These are phyloP conservation scores for Aphelenchoides fujianensis DNA, from an alignment of 1,140 invertebrate species.

Conservation along the genomic window DNA sequence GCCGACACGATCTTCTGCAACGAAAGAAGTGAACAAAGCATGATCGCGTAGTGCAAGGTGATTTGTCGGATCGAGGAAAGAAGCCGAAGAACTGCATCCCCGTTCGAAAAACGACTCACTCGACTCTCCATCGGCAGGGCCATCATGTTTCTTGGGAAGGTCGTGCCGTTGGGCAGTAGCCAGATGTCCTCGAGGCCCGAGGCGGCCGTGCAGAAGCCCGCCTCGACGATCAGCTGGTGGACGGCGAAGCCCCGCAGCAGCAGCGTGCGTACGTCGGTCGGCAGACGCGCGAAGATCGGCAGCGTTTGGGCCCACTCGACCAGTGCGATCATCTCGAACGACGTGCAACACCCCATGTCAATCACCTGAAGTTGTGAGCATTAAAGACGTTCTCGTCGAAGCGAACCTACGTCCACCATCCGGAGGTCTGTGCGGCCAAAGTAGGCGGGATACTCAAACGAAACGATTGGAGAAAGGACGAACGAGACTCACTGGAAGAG, in stretches of 20 bases:
- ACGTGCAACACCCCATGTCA: slow-evolving; percentile 3
- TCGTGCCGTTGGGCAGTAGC: slow-evolving; percentile 28
- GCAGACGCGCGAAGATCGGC: slow-evolving; percentile 14
- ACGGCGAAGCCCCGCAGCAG: slow-evolving; percentile 28
- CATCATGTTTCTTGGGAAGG: slow-evolving; percentile 19
- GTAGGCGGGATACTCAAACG: not conserved
- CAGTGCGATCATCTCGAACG: slow-evolving; percentile 15
- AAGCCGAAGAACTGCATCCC: not conserved
- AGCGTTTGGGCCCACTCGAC: slow-evolving; percentile 26
- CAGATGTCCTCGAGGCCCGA: slow-evolving; percentile 25
- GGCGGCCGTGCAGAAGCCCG: slow-evolving; percentile 26
- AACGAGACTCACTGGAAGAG: not conserved
- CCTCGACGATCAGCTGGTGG: slow-evolving; percentile 28
- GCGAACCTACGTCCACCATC: not conserved
- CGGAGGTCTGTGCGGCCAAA: not conserved
- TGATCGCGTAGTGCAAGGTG: too few species aligned
- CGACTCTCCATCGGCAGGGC: slow-evolving; percentile 15
- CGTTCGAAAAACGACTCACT: slow-evolving; percentile 30
- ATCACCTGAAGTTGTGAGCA: too few species aligned
- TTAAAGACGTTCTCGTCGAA: too few species aligned
- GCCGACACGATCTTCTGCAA: slow-evolving; percentile 32
- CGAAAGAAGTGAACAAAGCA: too few species aligned
- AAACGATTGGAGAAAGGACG: not conserved
- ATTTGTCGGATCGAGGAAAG: too few species aligned
- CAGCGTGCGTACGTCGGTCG: not conserved